Evolutionary conservation across 2,113 vertebrate genomes (phyloP), one percentile per base, ranked within the genome.

Genomic region (Crotophaga sulcirostris): DNA sequence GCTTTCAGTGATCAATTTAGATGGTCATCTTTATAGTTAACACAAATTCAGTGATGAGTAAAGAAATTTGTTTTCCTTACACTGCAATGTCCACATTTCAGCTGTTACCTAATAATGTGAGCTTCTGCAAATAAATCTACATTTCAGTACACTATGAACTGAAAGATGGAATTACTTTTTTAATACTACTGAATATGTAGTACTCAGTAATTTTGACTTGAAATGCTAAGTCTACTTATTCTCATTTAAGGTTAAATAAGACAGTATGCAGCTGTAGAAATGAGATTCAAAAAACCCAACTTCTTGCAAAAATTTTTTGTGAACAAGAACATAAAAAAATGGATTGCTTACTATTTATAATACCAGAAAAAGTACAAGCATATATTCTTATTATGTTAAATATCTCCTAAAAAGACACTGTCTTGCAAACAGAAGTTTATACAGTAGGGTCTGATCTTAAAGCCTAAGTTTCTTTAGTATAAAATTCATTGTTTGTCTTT

Each of bases 241-340:
- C 16, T 84, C 67, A 64, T 17, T 56, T 25, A 67, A 84, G 23
- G 47, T 59, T 56, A 70, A 91, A 16, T 31, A 72, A 33, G 15
- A 55, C 9, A 60, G 20, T 20, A 70, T 62, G 24, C 45, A 92
- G 68, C 45, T 59, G 13, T 34, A 87, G 31, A 15, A 89, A 21
- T 24, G 11, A 38, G 29, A 52, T 52, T 55, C 0, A 4, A 60
- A 63, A 75, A 42, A 10, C 4, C 0, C 6, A 76, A 26, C 11
- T 45, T 67, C 16, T 63, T 80, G 29, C 15, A 72, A 52, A 68
- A 42, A 7, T 26, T 58, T 29, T 67, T 38, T 47, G 31, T 62
- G 67, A 34, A 47, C 20, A 73, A 69, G 21, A 70, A 42, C 4
- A 66, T 55, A 10, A 88, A 5, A 8, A 56, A 49, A 74, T 58